phyloP scores from a whole-genome alignment of 2,113 vertebrate genomes.

The Saguinus midas region DNA sequence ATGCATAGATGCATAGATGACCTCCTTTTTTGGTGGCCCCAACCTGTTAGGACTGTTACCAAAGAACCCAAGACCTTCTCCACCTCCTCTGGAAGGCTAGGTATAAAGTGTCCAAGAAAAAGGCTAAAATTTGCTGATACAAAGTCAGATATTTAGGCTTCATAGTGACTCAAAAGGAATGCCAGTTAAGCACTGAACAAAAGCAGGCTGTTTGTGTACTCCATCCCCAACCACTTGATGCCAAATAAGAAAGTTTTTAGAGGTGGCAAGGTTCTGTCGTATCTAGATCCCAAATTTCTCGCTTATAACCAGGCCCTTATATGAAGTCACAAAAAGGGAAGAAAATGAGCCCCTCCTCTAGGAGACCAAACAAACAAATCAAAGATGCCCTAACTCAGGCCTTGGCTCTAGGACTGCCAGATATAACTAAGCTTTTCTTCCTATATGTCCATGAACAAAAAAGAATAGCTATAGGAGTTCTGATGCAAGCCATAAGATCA shows the following conservation, averaged over 20 bases:
- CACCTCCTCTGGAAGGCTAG: no score
- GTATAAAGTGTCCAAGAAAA: no score
- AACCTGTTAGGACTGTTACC: background rate
- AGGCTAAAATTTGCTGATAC: background rate
- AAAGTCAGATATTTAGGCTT: background rate
- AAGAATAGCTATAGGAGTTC: background rate
- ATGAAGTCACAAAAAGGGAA: background rate
- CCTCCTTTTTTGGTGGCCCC: no score
- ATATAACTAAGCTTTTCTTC: background rate
- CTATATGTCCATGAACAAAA: background rate
- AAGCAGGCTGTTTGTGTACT: background rate
- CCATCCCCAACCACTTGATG: rapidly evolving
- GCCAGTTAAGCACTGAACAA: background rate
- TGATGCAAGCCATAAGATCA: background rate
- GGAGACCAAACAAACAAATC: background rate
- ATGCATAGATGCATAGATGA: no score
- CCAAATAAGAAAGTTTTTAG: background rate
- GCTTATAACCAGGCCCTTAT: background rate
- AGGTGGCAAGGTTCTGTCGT: background rate
- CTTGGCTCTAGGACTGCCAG: background rate
- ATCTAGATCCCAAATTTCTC: background rate
- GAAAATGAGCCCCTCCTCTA: no score
- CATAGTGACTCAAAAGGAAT: background rate
- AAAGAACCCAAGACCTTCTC: background rate
- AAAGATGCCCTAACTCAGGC: background rate